Evolutionary conservation across 1,140 invertebrate genomes (phyloP).

Genomic region (Arctopsyche grandis): DNA sequence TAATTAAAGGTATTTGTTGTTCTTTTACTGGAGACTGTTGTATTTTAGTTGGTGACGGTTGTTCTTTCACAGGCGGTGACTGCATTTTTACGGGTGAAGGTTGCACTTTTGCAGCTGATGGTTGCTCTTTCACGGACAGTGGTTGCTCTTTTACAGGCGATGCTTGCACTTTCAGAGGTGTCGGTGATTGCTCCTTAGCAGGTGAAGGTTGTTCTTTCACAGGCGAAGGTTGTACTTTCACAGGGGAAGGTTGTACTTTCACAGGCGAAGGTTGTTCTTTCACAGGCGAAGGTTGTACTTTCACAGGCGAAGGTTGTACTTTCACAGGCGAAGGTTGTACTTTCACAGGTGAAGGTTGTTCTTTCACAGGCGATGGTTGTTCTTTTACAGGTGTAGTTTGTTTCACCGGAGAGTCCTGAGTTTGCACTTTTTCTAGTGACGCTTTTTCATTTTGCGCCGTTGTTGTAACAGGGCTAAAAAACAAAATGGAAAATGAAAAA

Average conservation of each 20-base stretch:
- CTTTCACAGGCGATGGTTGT: constrained; percentile 36
- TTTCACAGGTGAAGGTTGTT: background rate
- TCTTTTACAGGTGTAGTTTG: background rate
- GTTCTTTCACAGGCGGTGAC: background rate
- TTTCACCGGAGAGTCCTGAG: background rate
- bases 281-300: background rate
- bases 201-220: background rate
- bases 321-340: constrained; percentile 11
- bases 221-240: background rate
- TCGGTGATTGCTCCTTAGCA: background rate
- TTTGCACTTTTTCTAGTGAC: background rate
- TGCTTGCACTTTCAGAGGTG: background rate
- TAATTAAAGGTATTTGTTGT: constrained; percentile 7
- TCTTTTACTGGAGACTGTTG: background rate
- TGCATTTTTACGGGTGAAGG: background rate
- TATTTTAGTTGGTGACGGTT: constrained; percentile 5
- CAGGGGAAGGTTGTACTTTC: background rate
- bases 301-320: background rate
- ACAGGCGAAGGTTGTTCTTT: background rate
- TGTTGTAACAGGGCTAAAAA: background rate
- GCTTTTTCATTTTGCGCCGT: background rate
- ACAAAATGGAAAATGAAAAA: background rate
- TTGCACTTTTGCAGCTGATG: constrained; percentile 9
- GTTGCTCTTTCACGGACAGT: background rate
- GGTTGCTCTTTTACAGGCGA: constrained; percentile 36